Conservation (phyloP, 2,888 invertebrate species). For the Plutella xylostella region DNA sequence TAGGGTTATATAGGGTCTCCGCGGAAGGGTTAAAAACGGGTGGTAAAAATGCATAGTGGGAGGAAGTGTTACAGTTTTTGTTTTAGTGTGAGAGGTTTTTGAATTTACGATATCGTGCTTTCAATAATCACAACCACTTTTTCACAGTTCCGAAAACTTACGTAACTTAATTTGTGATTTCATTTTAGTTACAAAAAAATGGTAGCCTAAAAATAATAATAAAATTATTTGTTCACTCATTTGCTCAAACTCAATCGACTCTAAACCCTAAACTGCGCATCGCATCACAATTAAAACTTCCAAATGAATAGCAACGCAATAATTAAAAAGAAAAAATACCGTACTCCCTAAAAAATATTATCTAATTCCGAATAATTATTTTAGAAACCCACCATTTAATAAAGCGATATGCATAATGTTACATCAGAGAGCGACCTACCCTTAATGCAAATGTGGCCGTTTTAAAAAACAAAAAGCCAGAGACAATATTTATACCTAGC, state of each 20-base stretch:
- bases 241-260: not conserved
- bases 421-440: slow-evolving; percentile 5
- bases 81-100: too few relatives aligned
- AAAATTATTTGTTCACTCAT: not conserved
- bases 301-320: not conserved
- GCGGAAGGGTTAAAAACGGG: not conserved
- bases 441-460: slow-evolving; percentile 35
- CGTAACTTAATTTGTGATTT: too few relatives aligned
- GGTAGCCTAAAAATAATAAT: not conserved
- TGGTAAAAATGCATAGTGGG: too few relatives aligned
- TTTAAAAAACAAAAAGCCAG: slow-evolving; percentile 31
- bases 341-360: too few relatives aligned
- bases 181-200: not conserved
- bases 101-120: too few relatives aligned
- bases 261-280: not conserved
- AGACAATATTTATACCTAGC: slow-evolving; percentile 52
- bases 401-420: slow-evolving; percentile 7
- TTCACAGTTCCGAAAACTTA: too few relatives aligned
- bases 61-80: too few relatives aligned
- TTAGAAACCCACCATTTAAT: not conserved
- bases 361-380: not conserved
- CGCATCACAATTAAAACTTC: too few relatives aligned
- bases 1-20: slow-evolving; percentile 36
- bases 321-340: not conserved
- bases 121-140: too few relatives aligned